phyloP scores from a whole-genome alignment of 2,113 vertebrate genomes.

The Clupea harengus region DNA sequence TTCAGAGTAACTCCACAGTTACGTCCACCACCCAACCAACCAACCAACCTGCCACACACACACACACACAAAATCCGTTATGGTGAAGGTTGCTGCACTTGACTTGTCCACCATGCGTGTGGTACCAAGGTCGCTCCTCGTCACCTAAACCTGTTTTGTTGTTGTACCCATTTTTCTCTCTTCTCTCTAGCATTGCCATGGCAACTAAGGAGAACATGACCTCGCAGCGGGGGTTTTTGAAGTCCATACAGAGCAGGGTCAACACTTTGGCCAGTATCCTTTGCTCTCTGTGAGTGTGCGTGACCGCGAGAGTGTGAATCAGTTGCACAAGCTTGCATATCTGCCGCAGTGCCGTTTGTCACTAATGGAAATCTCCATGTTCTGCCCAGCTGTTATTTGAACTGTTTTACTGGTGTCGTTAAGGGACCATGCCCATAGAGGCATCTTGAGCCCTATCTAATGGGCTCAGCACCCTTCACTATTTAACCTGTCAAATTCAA shows the following conservation, averaged over 20 bases:
- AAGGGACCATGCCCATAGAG: no score
- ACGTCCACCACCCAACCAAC: neutral
- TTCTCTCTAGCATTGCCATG: conserved; percentile 89
- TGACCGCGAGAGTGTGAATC: neutral
- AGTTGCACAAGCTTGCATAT: neutral
- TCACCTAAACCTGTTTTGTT: conserved; percentile 5
- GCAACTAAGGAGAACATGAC: conserved; percentile 99
- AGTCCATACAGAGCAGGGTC: conserved; percentile 96
- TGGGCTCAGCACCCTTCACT: no score
- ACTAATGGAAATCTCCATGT: conserved; percentile 4
- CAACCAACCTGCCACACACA: neutral
- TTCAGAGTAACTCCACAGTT: neutral
- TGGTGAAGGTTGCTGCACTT: neutral
- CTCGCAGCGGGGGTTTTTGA: conserved; percentile 90
- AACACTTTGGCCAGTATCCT: conserved; percentile 99
- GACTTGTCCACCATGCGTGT: neutral
- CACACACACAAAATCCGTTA: neutral
- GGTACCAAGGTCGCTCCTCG: neutral
- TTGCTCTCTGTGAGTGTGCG: conserved; percentile 45
- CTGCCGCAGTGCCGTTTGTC: neutral
- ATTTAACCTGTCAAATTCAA: no score
- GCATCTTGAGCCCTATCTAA: no score
- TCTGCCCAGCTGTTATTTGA: neutral
- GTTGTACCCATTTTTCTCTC: conserved; percentile 34
- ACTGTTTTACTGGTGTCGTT: no score